Evolutionary conservation across 1,140 invertebrate genomes (phyloP).

Genomic region (Leptinotarsa texana): DNA sequence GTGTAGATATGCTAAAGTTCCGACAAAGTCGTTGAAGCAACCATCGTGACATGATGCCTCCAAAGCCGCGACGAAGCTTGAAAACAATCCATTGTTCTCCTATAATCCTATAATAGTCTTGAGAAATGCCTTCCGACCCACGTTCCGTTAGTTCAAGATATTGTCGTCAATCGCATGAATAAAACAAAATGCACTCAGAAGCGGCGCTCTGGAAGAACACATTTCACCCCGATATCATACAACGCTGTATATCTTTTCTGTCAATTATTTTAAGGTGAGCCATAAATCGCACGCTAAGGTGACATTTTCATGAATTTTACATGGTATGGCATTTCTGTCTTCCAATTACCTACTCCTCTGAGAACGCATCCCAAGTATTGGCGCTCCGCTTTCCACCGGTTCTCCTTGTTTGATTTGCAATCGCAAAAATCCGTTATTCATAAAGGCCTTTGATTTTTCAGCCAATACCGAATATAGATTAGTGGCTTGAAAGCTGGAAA

Average conservation of each 20-base stretch:
- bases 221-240: conserved; percentile 4
- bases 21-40: too few relatives aligned
- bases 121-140: not conserved
- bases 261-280: conserved; percentile 13
- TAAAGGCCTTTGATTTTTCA: not conserved
- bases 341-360: not conserved
- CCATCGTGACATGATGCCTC: too few relatives aligned
- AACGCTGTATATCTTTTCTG: not conserved
- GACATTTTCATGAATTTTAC: conserved; percentile 16
- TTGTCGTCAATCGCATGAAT: not conserved
- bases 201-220: not conserved
- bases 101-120: not conserved
- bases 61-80: too few relatives aligned
- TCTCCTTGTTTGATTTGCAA: conserved; percentile 3
- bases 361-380: not conserved
- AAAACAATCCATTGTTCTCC: not conserved
- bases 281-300: not conserved
- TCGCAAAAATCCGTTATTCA: conserved; percentile 3
- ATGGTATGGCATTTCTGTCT: conserved; percentile 5
- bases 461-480: not conserved
- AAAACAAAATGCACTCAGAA: conserved; percentile 1
- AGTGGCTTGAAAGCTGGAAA: too few relatives aligned
- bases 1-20: too few relatives aligned
- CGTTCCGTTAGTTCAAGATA: not conserved
- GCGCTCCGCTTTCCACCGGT: not conserved